Evolutionary conservation across 2,113 vertebrate species (phyloP).

Genomic region (Dolichotis patagonum): DNA sequence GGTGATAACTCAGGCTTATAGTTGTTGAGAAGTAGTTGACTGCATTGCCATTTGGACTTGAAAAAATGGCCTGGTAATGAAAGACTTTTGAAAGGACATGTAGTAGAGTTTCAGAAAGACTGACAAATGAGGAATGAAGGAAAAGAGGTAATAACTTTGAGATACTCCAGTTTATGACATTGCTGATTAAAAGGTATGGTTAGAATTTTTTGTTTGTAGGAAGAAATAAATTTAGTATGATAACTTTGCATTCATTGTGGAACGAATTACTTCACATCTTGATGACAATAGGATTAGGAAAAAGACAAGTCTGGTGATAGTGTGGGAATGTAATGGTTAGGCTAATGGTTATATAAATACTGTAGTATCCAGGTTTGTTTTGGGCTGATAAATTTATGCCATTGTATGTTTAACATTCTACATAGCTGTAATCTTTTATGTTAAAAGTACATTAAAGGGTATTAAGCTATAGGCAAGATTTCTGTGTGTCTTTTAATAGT

Average conservation of each 20-base stretch:
- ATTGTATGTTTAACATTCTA: background rate
- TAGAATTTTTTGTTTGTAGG: background rate
- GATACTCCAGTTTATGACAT: background rate
- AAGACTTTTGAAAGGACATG: background rate
- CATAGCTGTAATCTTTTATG: background rate
- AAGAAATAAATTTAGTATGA: background rate
- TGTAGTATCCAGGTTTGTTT: background rate
- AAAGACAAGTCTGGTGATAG: background rate
- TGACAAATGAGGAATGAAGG: background rate
- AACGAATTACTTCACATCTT: constrained; percentile 29
- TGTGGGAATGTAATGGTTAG: background rate
- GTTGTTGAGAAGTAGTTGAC: background rate
- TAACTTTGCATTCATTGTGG: background rate
- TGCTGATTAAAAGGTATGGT: background rate
- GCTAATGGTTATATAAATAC: background rate
- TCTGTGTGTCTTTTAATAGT: background rate
- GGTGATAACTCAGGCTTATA: background rate
- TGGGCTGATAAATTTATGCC: background rate
- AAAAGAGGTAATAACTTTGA: background rate
- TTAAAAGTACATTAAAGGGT: background rate
- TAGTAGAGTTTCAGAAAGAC: background rate
- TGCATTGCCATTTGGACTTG: background rate
- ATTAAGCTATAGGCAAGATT: background rate
- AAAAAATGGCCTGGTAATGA: background rate
- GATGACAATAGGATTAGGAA: constrained; percentile 25